These are phyloP conservation scores for Sebastes schlegelii DNA, from an alignment of 2,113 vertebrate species.

Conservation along the genomic window DNA sequence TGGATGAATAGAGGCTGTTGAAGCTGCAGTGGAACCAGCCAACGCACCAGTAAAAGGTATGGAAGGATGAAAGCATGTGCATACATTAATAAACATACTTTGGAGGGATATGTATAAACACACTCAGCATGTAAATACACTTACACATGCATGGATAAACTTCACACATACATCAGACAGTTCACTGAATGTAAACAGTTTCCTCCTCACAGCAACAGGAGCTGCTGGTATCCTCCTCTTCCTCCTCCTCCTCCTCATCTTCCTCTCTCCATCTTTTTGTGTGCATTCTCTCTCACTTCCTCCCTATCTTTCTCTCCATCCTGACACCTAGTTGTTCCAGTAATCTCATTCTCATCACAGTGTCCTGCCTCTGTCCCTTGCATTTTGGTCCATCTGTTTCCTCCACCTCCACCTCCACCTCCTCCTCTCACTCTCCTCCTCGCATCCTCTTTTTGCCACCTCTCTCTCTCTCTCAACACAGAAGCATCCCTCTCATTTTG, in stretches of 20 bases:
- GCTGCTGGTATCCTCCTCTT: conserved; percentile 18
- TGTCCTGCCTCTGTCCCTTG: conserved; percentile 27
- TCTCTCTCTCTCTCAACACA: conserved; percentile 21
- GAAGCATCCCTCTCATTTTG: conserved; percentile 9
- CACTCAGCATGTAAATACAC: background rate
- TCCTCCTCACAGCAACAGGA: conserved; percentile 64
- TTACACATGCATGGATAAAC: conserved; percentile 21
- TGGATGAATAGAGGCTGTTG: conserved; percentile 29
- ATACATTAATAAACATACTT: conserved; percentile 5
- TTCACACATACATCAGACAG: conserved; percentile 41
- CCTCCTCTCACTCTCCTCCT: conserved; percentile 43
- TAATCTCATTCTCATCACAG: conserved; percentile 34
- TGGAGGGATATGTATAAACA: background rate
- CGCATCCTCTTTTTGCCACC: conserved; percentile 15
- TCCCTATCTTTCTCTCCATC: background rate
- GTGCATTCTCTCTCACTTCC: conserved; percentile 7
- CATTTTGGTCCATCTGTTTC: conserved; percentile 59
- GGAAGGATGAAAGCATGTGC: conserved; percentile 18
- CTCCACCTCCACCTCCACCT: conserved; percentile 50
- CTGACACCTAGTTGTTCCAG: conserved; percentile 28
- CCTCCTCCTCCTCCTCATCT: conserved; percentile 14
- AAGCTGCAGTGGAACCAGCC: conserved; percentile 43
- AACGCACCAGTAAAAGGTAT: conserved; percentile 60
- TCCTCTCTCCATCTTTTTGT: conserved; percentile 18
- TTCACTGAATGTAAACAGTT: conserved; percentile 56